Evolutionary conservation across 2,113 vertebrate genomes (phyloP).

Genomic region (Tauraco erythrolophus): DNA sequence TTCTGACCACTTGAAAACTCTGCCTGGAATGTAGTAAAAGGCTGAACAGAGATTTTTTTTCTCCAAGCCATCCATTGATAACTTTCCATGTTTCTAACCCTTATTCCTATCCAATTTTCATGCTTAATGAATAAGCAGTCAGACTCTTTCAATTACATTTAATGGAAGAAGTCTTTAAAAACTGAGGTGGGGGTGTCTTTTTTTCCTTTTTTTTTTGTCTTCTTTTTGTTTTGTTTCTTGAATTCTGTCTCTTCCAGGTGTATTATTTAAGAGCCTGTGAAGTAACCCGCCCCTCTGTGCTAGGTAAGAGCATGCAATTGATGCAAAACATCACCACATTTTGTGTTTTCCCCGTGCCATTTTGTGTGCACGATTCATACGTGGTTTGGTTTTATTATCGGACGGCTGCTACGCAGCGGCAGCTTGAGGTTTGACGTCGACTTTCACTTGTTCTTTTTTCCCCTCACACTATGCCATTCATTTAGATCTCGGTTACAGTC

Average conservation of each 20-base stretch:
- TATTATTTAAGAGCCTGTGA: background rate
- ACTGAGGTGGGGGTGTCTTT: background rate
- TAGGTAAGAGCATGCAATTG: background rate
- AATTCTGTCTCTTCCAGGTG: background rate
- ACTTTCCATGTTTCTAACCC: background rate
- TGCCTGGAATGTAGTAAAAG: too few relatives aligned
- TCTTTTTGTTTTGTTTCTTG: rapidly evolving
- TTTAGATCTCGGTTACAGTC: too few relatives aligned
- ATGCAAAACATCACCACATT: background rate
- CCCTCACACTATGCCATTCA: background rate
- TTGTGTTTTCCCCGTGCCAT: rapidly evolving
- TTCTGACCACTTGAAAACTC: background rate
- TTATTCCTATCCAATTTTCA: background rate
- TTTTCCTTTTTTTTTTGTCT: too few relatives aligned
- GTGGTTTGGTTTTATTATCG: background rate
- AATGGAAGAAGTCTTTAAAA: background rate
- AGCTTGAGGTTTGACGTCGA: background rate
- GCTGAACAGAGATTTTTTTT: background rate
- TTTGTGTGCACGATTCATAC: rapidly evolving
- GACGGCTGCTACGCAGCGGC: rapidly evolving
- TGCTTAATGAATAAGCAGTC: background rate
- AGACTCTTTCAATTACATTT: background rate
- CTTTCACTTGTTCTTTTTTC: too few relatives aligned
- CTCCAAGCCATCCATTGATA: background rate
- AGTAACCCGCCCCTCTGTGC: background rate